Percentiles rank a stretch among this genome's conserved stretches.
phyloP scores from a whole-genome alignment of 2,888 invertebrate species.

The Ochropacha duplaris region DNA sequence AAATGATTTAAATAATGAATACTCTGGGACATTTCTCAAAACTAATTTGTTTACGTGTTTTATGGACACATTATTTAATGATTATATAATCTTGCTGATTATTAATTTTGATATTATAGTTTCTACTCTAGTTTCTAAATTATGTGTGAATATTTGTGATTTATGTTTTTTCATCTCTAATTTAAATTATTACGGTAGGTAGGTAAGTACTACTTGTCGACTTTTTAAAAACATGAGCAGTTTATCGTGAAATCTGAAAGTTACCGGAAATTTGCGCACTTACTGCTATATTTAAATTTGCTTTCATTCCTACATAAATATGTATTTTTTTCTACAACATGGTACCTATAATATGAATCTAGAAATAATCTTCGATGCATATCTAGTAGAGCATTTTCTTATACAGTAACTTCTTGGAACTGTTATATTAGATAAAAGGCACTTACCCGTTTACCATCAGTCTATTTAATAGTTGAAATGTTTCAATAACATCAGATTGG shows the following conservation, averaged over 20 bases:
- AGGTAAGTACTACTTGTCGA: no score
- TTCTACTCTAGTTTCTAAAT: background rate
- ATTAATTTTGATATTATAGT: background rate
- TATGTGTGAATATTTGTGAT: background rate
- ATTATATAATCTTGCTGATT: background rate
- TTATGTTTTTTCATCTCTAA: no score
- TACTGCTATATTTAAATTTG: no score
- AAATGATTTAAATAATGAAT: background rate
- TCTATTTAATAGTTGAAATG: background rate
- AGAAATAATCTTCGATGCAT: no score
- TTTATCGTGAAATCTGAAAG: background rate
- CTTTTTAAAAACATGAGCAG: background rate
- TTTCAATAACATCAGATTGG: background rate
- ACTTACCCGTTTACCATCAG: background rate
- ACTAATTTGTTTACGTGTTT: background rate
- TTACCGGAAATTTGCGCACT: background rate
- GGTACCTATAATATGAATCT: no score
- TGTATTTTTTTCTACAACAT: no score
- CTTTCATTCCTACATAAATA: no score
- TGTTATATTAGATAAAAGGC: no score
- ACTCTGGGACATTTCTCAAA: background rate
- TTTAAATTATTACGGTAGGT: no score
- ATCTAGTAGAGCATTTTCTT: no score
- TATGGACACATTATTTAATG: background rate
- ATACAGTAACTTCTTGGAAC: no score